Evolutionary conservation across 2,888 invertebrate genomes (phyloP), one percentile per base, ranked within the genome.

Genomic region (Adineta ricciae): DNA sequence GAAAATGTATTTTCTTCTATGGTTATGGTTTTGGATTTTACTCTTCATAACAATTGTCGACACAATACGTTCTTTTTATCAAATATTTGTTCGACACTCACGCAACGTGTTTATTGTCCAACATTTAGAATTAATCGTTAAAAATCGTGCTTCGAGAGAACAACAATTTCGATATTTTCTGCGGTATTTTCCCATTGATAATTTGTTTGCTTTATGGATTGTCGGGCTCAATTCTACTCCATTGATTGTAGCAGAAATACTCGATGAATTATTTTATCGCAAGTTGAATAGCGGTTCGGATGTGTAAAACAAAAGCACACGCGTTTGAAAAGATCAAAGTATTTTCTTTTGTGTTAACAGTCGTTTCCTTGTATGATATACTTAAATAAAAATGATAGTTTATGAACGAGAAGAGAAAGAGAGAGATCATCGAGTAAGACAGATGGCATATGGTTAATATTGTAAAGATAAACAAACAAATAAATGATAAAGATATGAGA

Each of bases 1-100:
- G 41, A 78, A 78, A 78, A 78, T 78, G 78, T 78, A 78, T 78
- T 78, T 78, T 41, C 8, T 78, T 41, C 38, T 78, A 24, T 78
- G 78, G 78, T 1, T 78, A 41, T 78, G 78, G 78, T 78, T 78
- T 41, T 78, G 78, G 78, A 14, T 78, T 41, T 78, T 78, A 78
- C n/a, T 78, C 3, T 24, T 78, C 4, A 41, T 78, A 78, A 78
- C 78, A 21, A 41, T 78, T 11, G 14, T 38, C 4, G 41, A 78
- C 41, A 24, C 2, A 9, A 78, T 78, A 41, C 78, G 38, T n/a
- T 78, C 41, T 24, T 11, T 41, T n/a, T 19, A 41, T 78, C n/a
- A 8, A 78, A 41, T 41, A 78, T 41, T 41, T 41, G 9, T 78
- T 0, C 41, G 38, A 1, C 78, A 78, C 41, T 78, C 41, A 41